Base-by-base conservation (phyloP, 2,113 vertebrate genomes). In the Eulacestoma nigropectus region DNA sequence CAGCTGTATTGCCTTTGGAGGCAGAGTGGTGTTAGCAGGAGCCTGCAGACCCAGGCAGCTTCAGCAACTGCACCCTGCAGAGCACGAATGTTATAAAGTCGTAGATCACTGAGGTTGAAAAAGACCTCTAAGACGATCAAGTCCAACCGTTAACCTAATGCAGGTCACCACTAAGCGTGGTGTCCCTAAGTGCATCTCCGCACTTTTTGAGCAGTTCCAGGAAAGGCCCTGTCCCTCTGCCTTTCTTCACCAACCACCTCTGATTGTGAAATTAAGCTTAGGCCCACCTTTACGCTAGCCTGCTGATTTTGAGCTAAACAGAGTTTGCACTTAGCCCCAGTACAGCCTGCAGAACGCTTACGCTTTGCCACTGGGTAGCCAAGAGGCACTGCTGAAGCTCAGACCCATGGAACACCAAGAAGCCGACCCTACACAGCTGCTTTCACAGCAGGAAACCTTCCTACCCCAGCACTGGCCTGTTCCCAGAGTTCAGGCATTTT, bases 331-430 rank as follows among this genome's bases (percentile, higher is more conserved):
- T 65, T 53, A 16, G 12, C 26, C 44, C 32, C n/a, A 44, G 25
- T 8, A 41, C 0, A 67, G 20, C 56, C 56, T 72, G 6, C 15
- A 56, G 41, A 10, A 72, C 0, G 1, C 46, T 68, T 60, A 3
- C 2, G 1, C 23, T 68, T 94, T 87, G 49, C 55, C 20, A 20
- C 17, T 64, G 49, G 32, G 53, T 46, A 42, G 6, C 26, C 67
- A 85, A 47, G n/a, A 53, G 11, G 22, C 25, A 18, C 29, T n/a
- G 15, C 29, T 57, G 59, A 41, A 91, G 19, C 42, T 67, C n/a
- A 68, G 27, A 60, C 10, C 19, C 20, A 8, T 16, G 9, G 7
- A 62, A 30, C 11, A 78, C 7, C 8, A 22, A 68, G 33, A 29
- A 68, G 7, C 5, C 4, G 8, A 69, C 6, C n/a, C 22, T 37